phyloP scores from a whole-genome alignment of 2,797 vertebrate genomes.

The Todus mexicanus region DNA sequence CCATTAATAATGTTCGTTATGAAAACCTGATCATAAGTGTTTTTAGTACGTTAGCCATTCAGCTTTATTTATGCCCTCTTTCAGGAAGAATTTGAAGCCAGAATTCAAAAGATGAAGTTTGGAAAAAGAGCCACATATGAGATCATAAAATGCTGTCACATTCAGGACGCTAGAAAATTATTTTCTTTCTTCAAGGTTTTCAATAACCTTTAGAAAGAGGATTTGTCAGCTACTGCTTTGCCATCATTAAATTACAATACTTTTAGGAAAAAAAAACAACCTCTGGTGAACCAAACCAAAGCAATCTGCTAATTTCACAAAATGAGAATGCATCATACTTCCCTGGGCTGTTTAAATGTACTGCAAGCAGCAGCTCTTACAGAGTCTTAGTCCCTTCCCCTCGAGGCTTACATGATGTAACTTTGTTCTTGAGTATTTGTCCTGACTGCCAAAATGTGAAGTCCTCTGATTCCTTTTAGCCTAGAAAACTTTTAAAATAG shows the following conservation, averaged over 20 bases:
- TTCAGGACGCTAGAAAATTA: constrained; percentile 54
- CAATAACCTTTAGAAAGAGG: constrained; percentile 10
- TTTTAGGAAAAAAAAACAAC: constrained; percentile 31
- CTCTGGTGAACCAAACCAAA: neutral
- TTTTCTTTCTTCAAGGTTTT: constrained; percentile 37
- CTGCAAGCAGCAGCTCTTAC: neutral
- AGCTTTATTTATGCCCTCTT: constrained; percentile 74
- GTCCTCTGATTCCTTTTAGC: neutral
- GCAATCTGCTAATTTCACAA: neutral
- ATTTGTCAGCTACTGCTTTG: neutral
- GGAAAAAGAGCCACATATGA: constrained; percentile 60
- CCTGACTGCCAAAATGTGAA: neutral
- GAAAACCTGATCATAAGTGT: constrained; percentile 78
- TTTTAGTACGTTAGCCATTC: constrained; percentile 79
- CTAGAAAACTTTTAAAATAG: neutral
- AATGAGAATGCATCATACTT: neutral
- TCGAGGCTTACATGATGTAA: neutral
- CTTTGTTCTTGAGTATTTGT: neutral
- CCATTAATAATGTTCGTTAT: constrained; percentile 77
- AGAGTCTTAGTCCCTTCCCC: neutral
- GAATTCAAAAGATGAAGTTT: constrained; percentile 71
- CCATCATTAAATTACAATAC: constrained; percentile 21
- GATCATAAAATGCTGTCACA: constrained; percentile 65
- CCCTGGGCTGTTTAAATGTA: neutral
- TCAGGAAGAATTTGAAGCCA: constrained; percentile 70